These are phyloP conservation scores for Crenichthys baileyi DNA, from an alignment of 2,797 vertebrate genomes.

Conservation along the genomic window DNA sequence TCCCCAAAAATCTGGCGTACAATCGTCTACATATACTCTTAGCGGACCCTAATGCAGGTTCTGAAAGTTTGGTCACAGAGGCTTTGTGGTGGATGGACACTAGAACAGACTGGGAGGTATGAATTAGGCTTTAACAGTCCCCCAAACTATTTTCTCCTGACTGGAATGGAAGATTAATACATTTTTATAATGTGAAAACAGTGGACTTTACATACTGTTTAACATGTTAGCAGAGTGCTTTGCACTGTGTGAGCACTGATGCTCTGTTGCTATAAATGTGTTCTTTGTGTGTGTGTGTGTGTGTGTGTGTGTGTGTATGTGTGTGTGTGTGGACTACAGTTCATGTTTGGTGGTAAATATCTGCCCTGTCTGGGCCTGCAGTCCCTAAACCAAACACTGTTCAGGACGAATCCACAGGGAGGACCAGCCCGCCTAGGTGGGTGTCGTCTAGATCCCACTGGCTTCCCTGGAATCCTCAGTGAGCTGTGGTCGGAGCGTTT, in stretches of 20 bases:
- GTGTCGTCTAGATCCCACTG: neutral
- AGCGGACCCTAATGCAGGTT: too few relatives aligned
- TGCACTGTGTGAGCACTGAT: neutral
- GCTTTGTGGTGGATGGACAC: too few relatives aligned
- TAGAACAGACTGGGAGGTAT: too few relatives aligned
- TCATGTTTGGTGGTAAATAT: conserved; percentile 65
- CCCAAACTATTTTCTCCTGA: neutral
- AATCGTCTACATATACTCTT: too few relatives aligned
- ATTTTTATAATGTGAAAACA: neutral
- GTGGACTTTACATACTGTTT: neutral
- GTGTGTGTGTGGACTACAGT: conserved; percentile 7
- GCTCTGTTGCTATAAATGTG: conserved; percentile 31
- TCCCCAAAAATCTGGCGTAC: too few relatives aligned
- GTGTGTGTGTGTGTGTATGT: conserved; percentile 11
- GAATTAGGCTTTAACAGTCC: too few relatives aligned
- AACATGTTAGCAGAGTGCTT: neutral
- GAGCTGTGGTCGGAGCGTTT: conserved; percentile 53
- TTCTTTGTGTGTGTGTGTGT: conserved; percentile 30
- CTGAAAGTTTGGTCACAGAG: too few relatives aligned
- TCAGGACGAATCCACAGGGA: conserved; percentile 20
- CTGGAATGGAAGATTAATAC: neutral
- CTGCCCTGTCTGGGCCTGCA: conserved; percentile 37
- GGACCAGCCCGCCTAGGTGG: conserved; percentile 5
- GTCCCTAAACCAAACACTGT: conserved; percentile 49
- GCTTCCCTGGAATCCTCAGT: conserved; percentile 42